phyloP scores from a whole-genome alignment of 2,797 vertebrate species.

The Helarctos malayanus region DNA sequence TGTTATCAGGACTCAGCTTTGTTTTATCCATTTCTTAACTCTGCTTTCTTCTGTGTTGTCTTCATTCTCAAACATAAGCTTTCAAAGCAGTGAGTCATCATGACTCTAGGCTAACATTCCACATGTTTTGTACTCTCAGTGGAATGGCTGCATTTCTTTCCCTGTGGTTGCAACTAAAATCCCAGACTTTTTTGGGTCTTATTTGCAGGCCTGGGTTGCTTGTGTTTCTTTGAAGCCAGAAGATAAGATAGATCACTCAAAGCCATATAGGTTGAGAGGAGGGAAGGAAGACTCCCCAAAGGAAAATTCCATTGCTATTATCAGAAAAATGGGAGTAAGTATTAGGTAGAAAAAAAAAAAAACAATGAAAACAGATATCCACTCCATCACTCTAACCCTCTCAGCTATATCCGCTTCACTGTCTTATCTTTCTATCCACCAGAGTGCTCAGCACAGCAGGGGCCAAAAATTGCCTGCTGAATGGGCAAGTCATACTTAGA shows the following conservation, averaged over 20 bases:
- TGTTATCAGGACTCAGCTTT: background rate
- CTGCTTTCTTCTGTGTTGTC: background rate
- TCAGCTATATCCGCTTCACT: background rate
- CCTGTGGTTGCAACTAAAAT: background rate
- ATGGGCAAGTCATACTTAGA: background rate
- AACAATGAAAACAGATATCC: background rate
- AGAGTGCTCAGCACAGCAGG: background rate
- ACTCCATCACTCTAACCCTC: background rate
- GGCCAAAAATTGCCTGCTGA: background rate
- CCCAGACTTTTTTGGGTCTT: background rate
- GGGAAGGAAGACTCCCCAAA: background rate
- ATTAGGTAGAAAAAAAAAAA: background rate
- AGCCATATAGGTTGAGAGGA: background rate
- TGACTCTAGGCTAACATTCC: background rate
- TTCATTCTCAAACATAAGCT: background rate
- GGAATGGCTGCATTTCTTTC: background rate
- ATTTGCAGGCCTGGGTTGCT: background rate
- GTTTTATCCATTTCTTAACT: background rate
- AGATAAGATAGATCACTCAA: background rate
- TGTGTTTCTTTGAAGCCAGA: slow-evolving; percentile 6
- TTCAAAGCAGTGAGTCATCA: background rate
- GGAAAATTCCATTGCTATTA: background rate
- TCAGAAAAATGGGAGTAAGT: background rate
- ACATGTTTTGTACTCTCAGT: background rate
- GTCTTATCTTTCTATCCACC: background rate